phyloP scores from a whole-genome alignment of 2,797 vertebrate species.

The Gorsachius magnificus region DNA sequence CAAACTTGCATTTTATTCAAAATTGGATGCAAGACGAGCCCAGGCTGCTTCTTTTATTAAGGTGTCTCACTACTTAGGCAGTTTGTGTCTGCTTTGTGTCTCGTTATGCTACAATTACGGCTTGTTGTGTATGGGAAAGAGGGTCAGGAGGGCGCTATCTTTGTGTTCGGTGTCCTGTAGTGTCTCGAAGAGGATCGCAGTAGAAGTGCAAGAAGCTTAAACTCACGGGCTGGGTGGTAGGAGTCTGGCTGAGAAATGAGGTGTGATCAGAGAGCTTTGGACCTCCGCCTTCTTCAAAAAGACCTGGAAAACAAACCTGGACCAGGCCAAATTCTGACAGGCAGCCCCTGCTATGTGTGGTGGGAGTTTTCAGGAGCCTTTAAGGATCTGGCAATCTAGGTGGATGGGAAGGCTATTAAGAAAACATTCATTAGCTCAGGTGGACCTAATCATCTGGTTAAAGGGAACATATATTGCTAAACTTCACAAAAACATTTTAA shows the following conservation, averaged over 20 bases:
- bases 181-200: neutral
- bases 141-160: rapidly evolving
- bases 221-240: neutral
- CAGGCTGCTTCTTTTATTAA: neutral
- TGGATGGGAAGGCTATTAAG: neutral
- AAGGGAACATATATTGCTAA: slow-evolving; percentile 19
- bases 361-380: neutral
- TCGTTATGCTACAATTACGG: neutral
- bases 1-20: slow-evolving; percentile 50
- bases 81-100: neutral
- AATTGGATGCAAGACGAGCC: neutral
- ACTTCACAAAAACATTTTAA: slow-evolving; percentile 38
- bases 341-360: neutral
- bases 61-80: neutral
- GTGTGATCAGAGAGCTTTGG: neutral
- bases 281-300: neutral
- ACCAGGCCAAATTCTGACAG: neutral
- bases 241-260: neutral
- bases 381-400: neutral
- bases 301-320: neutral
- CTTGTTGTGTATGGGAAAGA: neutral
- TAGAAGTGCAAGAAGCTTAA: neutral
- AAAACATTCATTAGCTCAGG: slow-evolving; percentile 37
- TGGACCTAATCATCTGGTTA: slow-evolving; percentile 41
- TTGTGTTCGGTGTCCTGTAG: neutral